A percentile compares a stretch with the other conserved stretches of the same genome.
Evolutionary conservation across 2,888 invertebrate species (phyloP).

Genomic region (Melieria omissa): DNA sequence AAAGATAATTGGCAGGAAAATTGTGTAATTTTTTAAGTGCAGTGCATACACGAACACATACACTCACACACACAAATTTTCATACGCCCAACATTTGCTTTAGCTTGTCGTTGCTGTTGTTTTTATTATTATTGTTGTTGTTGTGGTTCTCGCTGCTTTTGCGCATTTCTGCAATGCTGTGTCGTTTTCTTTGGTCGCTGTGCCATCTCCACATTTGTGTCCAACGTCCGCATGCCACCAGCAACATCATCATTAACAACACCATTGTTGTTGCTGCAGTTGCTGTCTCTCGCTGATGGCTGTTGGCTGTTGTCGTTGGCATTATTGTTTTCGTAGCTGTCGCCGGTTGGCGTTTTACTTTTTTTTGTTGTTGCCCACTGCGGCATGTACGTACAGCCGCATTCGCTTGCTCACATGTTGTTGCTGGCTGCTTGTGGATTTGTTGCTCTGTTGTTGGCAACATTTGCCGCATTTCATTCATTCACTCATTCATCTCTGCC

Average conservation of each 20-base stretch:
- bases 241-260: neutral
- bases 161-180: neutral
- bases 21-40: conserved; percentile 25
- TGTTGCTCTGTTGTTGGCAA: conserved; percentile 7
- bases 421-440: neutral
- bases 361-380: neutral
- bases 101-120: too few species aligned
- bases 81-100: neutral
- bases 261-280: neutral
- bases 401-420: too few species aligned
- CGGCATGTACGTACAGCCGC: neutral
- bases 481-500: conserved; percentile 28
- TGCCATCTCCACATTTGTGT: too few species aligned
- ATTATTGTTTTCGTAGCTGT: neutral
- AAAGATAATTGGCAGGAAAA: conserved; percentile 30
- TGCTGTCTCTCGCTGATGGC: conserved; percentile 1
- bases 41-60: neutral
- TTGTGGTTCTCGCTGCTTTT: neutral
- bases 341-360: neutral
- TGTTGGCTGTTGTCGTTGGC: neutral
- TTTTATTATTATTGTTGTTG: neutral
- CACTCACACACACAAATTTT: neutral
- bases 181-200: too few species aligned
- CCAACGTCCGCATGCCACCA: neutral
- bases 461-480: conserved; percentile 17